Percentiles rank a stretch among this genome's conserved stretches.
Conservation (phyloP, 2,888 invertebrate species). For the Fragum fragum region DNA sequence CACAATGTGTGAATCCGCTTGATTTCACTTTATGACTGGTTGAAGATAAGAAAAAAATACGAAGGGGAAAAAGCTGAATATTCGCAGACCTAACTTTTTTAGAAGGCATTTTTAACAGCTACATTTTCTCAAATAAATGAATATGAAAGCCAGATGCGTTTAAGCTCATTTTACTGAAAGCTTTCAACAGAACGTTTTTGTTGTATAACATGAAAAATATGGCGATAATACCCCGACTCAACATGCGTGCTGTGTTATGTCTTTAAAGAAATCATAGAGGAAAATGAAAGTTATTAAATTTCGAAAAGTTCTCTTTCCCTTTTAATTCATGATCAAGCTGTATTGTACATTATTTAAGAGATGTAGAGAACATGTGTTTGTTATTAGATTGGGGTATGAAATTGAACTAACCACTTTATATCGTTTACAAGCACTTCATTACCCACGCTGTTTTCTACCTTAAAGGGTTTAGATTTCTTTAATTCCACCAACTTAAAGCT, state of each 20-base stretch:
- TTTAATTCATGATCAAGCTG: not conserved
- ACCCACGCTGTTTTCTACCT: no score
- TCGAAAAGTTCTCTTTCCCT: not conserved
- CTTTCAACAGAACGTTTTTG: constrained; percentile 8
- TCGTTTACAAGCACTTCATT: no score
- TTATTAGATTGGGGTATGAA: no score
- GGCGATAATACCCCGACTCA: constrained; percentile 8
- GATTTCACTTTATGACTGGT: no score
- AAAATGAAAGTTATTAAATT: constrained; percentile 1
- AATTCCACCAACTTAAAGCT: no score
- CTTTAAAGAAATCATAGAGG: not conserved
- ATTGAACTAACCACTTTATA: no score
- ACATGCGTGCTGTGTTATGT: constrained; percentile 12
- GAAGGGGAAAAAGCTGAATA: not conserved
- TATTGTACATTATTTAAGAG: no score
- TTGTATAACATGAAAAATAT: constrained; percentile 20
- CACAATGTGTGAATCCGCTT: no score
- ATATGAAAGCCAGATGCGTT: constrained; percentile 18
- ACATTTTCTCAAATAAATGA: constrained; percentile 16
- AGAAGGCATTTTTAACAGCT: not conserved
- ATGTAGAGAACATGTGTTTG: no score
- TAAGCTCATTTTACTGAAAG: constrained; percentile 6
- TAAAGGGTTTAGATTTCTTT: no score
- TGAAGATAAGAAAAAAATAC: no score
- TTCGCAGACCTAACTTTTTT: not conserved